Evolutionary conservation across 2,888 invertebrate species (phyloP).

Genomic region (Cerceris rybyensis): DNA sequence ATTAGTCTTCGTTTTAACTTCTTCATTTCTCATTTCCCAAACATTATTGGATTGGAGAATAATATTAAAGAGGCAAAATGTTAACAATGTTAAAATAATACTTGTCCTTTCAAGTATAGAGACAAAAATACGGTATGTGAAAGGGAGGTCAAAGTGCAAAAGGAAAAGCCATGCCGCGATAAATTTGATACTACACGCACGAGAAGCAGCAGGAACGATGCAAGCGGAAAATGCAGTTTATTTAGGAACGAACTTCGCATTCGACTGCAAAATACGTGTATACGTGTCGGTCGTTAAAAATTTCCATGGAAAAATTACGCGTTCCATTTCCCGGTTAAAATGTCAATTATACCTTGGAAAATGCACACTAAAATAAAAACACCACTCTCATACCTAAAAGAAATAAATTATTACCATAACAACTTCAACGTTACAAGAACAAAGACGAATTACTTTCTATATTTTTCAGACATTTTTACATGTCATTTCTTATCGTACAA

Average conservation of each 20-base stretch:
- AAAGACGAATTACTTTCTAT: conserved; percentile 7
- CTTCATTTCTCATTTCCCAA: too few relatives aligned
- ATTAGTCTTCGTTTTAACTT: too few relatives aligned
- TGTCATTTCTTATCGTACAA: conserved; percentile 25
- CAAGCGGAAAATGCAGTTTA: neutral
- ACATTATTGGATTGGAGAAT: too few relatives aligned
- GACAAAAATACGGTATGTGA: too few relatives aligned
- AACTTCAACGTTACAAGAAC: neutral
- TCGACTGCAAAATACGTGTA: neutral
- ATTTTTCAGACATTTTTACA: conserved; percentile 7
- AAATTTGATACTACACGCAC: too few relatives aligned
- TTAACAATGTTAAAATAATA: too few relatives aligned
- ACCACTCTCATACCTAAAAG: neutral
- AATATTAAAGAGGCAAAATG: too few relatives aligned
- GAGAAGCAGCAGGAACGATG: too few relatives aligned
- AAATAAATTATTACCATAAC: neutral
- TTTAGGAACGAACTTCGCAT: neutral
- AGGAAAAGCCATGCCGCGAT: too few relatives aligned
- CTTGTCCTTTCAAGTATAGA: too few relatives aligned
- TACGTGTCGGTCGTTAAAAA: neutral
- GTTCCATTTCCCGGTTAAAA: neutral
- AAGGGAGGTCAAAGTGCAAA: too few relatives aligned
- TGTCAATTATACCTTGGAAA: neutral
- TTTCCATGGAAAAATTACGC: neutral
- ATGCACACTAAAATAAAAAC: neutral